Evolutionary conservation across 2,113 vertebrate species (phyloP), one percentile per base, ranked within the genome.

Genomic region (Peromyscus maniculatus): DNA sequence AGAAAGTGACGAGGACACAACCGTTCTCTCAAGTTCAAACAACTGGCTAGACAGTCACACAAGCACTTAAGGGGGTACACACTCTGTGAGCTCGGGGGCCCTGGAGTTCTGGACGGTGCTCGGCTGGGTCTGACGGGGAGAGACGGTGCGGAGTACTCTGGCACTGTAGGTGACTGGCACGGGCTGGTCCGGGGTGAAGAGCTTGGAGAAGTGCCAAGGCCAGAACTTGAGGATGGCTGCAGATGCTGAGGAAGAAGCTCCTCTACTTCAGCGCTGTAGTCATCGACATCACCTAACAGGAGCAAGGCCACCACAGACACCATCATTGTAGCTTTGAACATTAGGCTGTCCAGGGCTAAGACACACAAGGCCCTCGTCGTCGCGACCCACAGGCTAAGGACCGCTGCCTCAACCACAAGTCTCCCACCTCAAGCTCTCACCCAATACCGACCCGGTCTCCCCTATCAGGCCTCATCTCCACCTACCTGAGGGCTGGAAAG

Each of bases 231-330:
- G 1, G 98, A 98, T 0, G 99, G 99, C 98, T 99, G 99, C 5
- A 99, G 98, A 97, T 99, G 99, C 98, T 99, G 99, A 36, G 99
- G 99, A 82, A 99, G 99, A 75, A 99, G 99, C 93, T 99, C 99
- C 95, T 99, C 99, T 31, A 99, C 98, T 98, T 99, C 99, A 16
- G 99, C 98, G 87, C 98, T 98, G 1, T 99, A 98, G 93, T 99
- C 99, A 52, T 99, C 99, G 0, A 99, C 98, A 5, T 99, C 99
- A 86, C 99, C 99, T 99, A 86, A 22, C 12, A 78, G 74, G 96
- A 64, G 11, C 95, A 87, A 89, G 91, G 69, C 52, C 0, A 69
- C 28, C 36, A 46, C 52, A 83, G 84, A 90, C 1, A 66, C 2
- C 16, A 46, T 12, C 79, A 36, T 31, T 33, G 74, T 24, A 24